Conservation (phyloP, 2,797 vertebrate genomes). For the Pseudochirops cupreus region DNA sequence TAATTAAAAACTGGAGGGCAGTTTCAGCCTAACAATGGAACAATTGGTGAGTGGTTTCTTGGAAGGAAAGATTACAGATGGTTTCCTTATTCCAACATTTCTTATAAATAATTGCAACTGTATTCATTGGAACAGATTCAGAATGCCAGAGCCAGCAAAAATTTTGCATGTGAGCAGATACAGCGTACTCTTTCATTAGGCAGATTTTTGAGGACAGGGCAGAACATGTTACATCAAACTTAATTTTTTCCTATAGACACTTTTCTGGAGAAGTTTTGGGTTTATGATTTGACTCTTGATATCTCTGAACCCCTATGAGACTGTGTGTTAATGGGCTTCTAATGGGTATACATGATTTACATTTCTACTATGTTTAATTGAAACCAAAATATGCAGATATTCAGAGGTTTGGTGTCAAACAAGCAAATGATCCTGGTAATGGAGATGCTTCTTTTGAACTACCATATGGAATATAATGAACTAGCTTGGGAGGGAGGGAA, state of each 20-base stretch:
- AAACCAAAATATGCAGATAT: not conserved
- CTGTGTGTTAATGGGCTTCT: not conserved
- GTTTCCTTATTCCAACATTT: not conserved
- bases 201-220: not conserved
- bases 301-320: not conserved
- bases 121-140: not conserved
- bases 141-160: not conserved
- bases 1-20: constrained; percentile 57
- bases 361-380: not conserved
- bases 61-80: constrained; percentile 13
- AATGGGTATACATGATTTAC: not conserved
- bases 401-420: not conserved
- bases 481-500: not conserved
- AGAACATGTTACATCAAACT: not conserved
- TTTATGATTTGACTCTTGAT: not conserved
- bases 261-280: not conserved
- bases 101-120: not conserved
- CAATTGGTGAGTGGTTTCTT: not conserved
- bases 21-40: constrained; percentile 21
- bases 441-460: not conserved
- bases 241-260: not conserved
- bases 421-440: not conserved
- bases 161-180: not conserved
- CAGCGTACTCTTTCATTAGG: not conserved
- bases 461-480: not conserved